Conservation (phyloP, 2,888 invertebrate genomes). For the Ischnura elegans region DNA sequence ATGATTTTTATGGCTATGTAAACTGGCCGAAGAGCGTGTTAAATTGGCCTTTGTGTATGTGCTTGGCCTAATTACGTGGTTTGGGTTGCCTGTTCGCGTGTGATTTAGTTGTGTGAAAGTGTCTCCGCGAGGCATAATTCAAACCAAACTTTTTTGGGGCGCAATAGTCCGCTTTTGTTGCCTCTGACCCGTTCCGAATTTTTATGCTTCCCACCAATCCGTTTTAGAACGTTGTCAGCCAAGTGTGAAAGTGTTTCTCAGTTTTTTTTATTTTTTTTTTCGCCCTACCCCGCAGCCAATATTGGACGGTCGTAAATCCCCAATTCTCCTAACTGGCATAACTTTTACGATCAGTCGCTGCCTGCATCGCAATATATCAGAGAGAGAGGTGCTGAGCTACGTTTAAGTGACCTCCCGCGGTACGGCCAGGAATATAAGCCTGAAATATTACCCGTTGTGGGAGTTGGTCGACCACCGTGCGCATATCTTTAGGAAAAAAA, state of each 20-base stretch:
- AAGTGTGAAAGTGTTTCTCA: conserved; percentile 12
- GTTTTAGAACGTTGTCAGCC: not conserved
- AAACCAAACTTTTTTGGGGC: not conserved
- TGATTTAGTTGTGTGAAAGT: no score
- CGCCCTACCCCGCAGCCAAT: conserved; percentile 17
- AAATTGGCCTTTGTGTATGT: no score
- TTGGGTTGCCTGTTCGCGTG: no score
- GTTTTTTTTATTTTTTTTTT: no score
- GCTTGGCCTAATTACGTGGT: no score
- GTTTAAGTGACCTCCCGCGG: conserved; percentile 22
- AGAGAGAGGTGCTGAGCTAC: conserved; percentile 15
- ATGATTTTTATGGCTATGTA: no score
- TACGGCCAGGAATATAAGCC: not conserved
- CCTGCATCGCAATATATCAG: conserved; percentile 27
- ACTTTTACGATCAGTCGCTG: conserved; percentile 15
- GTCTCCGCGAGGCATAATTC: not conserved
- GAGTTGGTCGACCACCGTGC: not conserved
- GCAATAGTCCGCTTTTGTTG: not conserved
- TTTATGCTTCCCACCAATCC: not conserved
- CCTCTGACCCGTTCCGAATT: not conserved
- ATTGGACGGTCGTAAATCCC: conserved; percentile 15
- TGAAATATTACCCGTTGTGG: not conserved
- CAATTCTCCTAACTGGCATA: conserved; percentile 30
- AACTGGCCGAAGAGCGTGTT: no score
- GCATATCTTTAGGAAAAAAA: conserved; percentile 1